Evolutionary conservation across 2,888 invertebrate species (phyloP).

Genomic region (Loripinus fragilis): DNA sequence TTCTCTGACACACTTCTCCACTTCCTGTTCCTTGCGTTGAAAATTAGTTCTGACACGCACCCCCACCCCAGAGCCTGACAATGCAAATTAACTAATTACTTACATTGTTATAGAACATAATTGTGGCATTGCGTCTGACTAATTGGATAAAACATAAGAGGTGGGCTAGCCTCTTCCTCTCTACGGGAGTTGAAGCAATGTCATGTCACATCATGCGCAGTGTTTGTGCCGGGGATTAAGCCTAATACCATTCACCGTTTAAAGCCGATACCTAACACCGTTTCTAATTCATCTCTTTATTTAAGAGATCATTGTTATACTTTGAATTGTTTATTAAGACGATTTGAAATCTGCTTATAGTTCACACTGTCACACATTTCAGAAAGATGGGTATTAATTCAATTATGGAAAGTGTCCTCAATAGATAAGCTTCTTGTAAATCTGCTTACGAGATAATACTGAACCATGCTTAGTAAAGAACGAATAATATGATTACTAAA

Average conservation of each 20-base stretch:
- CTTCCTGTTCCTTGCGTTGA: conserved; percentile 3
- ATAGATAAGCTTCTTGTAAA: not conserved
- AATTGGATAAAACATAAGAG: conserved; percentile 3
- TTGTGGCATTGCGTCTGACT: not conserved
- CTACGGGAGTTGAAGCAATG: not conserved
- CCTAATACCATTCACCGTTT: not conserved
- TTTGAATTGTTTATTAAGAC: conserved; percentile 8
- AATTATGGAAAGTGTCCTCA: conserved; percentile 3
- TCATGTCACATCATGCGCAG: conserved; percentile 5
- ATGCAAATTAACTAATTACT: conserved; percentile 5
- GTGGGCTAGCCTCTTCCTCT: not conserved
- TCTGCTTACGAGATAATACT: not conserved
- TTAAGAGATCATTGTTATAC: not conserved
- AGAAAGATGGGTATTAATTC: not conserved
- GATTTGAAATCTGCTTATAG: conserved; percentile 5
- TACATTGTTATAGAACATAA: not conserved
- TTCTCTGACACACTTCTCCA: conserved; percentile 5
- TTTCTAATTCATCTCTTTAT: not conserved
- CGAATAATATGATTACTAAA: no score
- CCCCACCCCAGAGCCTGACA: not conserved
- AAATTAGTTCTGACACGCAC: conserved; percentile 15
- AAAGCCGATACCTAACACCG: not conserved
- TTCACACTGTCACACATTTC: not conserved
- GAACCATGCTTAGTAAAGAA: not conserved
- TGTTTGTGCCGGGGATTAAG: not conserved